Base-by-base conservation (phyloP, 1,140 invertebrate species). In the Leptinotarsa lineolata region DNA sequence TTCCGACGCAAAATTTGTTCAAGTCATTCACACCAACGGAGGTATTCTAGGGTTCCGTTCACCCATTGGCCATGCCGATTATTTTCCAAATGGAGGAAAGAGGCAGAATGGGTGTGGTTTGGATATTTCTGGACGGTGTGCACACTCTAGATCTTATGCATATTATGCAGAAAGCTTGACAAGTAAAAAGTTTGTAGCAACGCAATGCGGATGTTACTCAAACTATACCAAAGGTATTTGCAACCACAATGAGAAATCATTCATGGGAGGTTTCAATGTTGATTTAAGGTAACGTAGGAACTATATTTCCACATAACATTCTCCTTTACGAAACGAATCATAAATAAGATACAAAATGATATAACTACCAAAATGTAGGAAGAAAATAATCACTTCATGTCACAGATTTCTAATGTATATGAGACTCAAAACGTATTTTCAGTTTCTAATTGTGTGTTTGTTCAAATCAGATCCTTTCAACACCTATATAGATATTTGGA, bases 41-140 rank as follows among this genome's bases (percentile, higher is more conserved):
- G 82, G 87, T 72, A 72, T 87, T 72, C 85, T 91, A 45, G 90
- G 89, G 4, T 89, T 90, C 72, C 82, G 84, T 58, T 86, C 86
- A 4, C 86, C 89, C 0, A 78, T 91, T 61, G 90, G 90, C 3
- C 88, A 91, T 78, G 89, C 88, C 39, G 92, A 93, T 83, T 93
- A 92, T 80, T 92, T 89, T 82, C 89, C 90, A 12, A 92, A 92
- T 80, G 90, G 90, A 44, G 90, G 90, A 8, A 84, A 82, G 1
- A 78, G 83, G 11, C 92, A 94, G 79, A 89, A 90, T 4, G 92
- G 92, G 2, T 94, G 93, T 72, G 80, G 77, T 0, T 81, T 84
- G 4, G 87, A 88, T 81, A 24, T 81, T 16, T 77, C 64, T 44
- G 68, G 67, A 82, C 80, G 20, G 67, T 90, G 88, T 69, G 84